A percentile compares a stretch with the other conserved stretches of the same genome.
These are phyloP conservation scores for Crypturellus tataupa DNA, from an alignment of 2,797 vertebrate genomes.

Conservation along the genomic window DNA sequence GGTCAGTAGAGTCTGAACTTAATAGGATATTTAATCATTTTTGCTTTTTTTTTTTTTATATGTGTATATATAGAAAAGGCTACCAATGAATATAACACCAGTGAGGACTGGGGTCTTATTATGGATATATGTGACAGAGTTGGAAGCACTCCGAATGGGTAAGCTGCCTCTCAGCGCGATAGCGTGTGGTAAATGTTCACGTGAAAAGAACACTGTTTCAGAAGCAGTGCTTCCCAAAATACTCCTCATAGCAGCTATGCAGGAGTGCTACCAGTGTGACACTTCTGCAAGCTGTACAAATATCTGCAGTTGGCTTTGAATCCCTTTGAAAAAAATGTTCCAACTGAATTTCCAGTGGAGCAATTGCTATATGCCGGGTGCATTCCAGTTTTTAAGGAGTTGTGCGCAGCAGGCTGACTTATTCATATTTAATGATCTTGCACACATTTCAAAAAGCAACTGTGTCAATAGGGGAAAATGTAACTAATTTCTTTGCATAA, in stretches of 20 bases:
- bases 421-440: not conserved
- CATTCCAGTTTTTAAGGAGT: not conserved
- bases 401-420: not conserved
- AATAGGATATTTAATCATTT: not conserved
- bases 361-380: not conserved
- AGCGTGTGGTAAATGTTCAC: rapidly evolving
- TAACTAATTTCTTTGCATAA: not conserved
- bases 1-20: not conserved
- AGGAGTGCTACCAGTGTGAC: not conserved
- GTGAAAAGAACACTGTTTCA: rapidly evolving
- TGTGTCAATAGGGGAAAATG: not conserved
- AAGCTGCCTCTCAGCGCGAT: slow-evolving; percentile 19
- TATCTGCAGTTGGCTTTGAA: not conserved
- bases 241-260: not conserved
- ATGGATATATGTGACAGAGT: slow-evolving; percentile 98
- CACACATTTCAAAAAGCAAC: not conserved
- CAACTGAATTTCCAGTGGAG: not conserved
- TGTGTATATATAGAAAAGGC: slow-evolving; percentile 96
- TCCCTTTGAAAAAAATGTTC: not conserved
- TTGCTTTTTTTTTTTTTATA: slow-evolving; percentile 17
- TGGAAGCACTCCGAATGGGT: slow-evolving; percentile 93
- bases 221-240: not conserved
- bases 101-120: slow-evolving; percentile 95
- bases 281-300: not conserved
- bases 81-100: slow-evolving; percentile 94